phyloP scores from a whole-genome alignment of 2,113 vertebrate species.

The Rhadina sibilatrix region DNA sequence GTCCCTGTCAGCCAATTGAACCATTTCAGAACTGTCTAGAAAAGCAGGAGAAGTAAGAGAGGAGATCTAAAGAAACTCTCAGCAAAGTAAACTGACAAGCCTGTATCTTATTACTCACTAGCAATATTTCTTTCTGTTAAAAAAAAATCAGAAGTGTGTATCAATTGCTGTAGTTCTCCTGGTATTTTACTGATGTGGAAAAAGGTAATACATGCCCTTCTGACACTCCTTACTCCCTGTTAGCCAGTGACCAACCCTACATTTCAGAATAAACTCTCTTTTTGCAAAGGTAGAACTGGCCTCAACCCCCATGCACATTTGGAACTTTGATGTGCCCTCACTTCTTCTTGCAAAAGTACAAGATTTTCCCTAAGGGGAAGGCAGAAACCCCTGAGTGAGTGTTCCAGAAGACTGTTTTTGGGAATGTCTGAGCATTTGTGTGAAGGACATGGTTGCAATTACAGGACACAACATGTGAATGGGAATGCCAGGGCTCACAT shows the following conservation, averaged over 20 bases:
- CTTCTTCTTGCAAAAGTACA: not conserved
- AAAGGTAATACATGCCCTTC: not conserved
- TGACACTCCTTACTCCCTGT: not conserved
- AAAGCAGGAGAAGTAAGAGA: not conserved
- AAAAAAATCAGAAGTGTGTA: not conserved
- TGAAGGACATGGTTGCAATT: not conserved
- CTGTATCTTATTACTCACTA: not conserved
- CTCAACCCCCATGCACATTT: not conserved
- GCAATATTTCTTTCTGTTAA: not conserved
- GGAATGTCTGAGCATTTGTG: not conserved
- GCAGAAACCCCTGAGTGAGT: not conserved
- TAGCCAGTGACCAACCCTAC: not conserved
- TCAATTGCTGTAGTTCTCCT: not conserved
- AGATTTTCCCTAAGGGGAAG: not conserved
- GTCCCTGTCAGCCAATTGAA: not conserved
- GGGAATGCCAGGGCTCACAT: accelerated
- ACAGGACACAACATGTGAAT: not conserved
- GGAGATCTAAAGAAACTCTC: not conserved
- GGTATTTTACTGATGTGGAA: not conserved
- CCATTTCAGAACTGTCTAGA: not conserved
- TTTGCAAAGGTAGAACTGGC: not conserved
- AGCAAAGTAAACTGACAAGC: not conserved
- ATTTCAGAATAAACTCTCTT: not conserved
- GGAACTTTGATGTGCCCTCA: not conserved
- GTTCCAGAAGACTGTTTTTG: not conserved